Evolutionary conservation across 2,797 vertebrate species (phyloP).

Genomic region (Iguana delicatissima): DNA sequence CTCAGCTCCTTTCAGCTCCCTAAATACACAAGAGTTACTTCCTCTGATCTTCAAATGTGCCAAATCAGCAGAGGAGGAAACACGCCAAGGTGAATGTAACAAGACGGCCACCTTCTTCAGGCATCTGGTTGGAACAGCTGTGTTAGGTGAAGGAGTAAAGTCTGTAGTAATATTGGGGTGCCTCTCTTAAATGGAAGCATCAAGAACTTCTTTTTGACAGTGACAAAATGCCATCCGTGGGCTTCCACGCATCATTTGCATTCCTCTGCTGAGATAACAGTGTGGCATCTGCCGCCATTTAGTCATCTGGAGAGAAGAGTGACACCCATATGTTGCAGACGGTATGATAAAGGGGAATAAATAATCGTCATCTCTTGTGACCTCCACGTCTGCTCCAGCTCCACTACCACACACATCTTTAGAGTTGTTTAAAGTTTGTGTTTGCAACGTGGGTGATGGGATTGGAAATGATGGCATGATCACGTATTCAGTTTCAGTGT

Average conservation of each 20-base stretch:
- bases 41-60: not conserved
- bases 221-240: conserved; percentile 53
- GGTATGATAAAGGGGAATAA: conserved; percentile 62
- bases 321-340: conserved; percentile 51
- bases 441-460: conserved; percentile 13
- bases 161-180: not conserved
- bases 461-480: not conserved
- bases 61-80: not conserved
- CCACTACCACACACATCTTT: conserved; percentile 21
- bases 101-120: not conserved
- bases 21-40: not conserved
- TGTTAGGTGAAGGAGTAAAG: not conserved
- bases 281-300: conserved; percentile 63
- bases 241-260: conserved; percentile 50
- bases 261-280: conserved; percentile 54
- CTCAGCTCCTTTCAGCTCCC: too few species aligned
- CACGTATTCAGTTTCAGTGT: conserved; percentile 10
- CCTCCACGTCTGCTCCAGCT: conserved; percentile 45
- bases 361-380: conserved; percentile 39
- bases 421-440: conserved; percentile 7
- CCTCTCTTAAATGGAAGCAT: conserved; percentile 46
- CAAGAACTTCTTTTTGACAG: conserved; percentile 44
- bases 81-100: not conserved
- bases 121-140: not conserved
- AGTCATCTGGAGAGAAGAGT: conserved; percentile 59